phyloP scores from a whole-genome alignment of 1,140 invertebrate genomes.

The Pseudomyrmex gracilis region DNA sequence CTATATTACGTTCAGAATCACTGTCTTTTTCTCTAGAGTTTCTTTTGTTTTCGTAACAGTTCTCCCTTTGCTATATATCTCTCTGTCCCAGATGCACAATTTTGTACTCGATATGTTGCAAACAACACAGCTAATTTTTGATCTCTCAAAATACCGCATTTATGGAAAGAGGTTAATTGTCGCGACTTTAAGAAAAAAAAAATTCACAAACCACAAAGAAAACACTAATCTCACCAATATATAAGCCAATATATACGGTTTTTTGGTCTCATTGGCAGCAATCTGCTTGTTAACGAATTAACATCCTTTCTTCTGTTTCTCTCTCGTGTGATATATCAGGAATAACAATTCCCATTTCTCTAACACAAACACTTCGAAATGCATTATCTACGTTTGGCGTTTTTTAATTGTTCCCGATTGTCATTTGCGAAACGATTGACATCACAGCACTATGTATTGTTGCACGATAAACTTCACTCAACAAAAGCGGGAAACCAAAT shows the following conservation, averaged over 20 bases:
- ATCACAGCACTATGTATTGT: slow-evolving; percentile 68
- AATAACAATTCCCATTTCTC: slow-evolving; percentile 27
- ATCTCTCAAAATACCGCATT: slow-evolving; percentile 35
- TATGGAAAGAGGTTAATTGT: not conserved
- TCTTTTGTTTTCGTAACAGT: not conserved
- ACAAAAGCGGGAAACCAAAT: slow-evolving; percentile 40
- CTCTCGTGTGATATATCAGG: slow-evolving; percentile 38
- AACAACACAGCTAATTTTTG: slow-evolving; percentile 26
- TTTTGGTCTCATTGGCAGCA: slow-evolving; percentile 6
- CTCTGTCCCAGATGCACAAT: slow-evolving; percentile 39
- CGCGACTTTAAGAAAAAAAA: not conserved
- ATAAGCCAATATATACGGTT: not conserved
- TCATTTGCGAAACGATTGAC: slow-evolving; percentile 41
- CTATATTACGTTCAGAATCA: not conserved
- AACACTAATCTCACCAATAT: slow-evolving; percentile 65
- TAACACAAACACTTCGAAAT: slow-evolving; percentile 54
- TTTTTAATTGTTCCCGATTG: slow-evolving; percentile 1
- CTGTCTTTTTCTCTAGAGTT: not conserved
- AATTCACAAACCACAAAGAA: slow-evolving; percentile 63
- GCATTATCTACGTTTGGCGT: slow-evolving; percentile 8
- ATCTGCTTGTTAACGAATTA: not conserved
- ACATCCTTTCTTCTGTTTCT: slow-evolving; percentile 7
- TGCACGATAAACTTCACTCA: slow-evolving; percentile 71
- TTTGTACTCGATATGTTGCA: slow-evolving; percentile 35
- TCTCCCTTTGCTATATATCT: slow-evolving; percentile 31